Base-by-base conservation (phyloP, 2,888 invertebrate species). In the Steinernema carpocapsae region DNA sequence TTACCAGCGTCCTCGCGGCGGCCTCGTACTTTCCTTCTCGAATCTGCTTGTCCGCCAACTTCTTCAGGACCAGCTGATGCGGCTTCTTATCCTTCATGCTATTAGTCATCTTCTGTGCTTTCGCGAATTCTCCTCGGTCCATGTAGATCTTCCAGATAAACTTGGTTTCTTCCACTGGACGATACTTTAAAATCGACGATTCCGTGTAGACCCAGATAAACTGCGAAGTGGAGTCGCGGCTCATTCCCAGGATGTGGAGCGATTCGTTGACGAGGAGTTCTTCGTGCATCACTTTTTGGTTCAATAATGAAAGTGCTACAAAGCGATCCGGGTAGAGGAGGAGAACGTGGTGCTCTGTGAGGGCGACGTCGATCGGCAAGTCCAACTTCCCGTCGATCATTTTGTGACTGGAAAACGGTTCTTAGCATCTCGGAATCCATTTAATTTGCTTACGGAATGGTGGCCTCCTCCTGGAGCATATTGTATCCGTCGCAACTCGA, bases 1-100 rank as follows among this genome's bases (percentile, higher is more conserved):
- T 92, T 0, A 97, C 94, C 88, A 93, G 97, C 80, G 93, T 91
- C 82, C 92, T 91, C 0, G 97, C 97, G 0, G 90, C 89, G 0
- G 85, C 86, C 0, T 12, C 78, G 71, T 22, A 87, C 84, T 87
- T 84, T 70, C 83, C 83, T 70, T 86, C 83, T 2, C 72, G 74
- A 37, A 87, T 80, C 72, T 84, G 83, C 59, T 82, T 82, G 64
- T 85, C 86, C 10, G 85, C 86, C 74, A 87, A 84, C 72, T 80
- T 79, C 56, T 80, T 79, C 32, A 87, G 74, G 3, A 87, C 87
- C 73, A 83, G 71, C 71, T 85, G 83, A 72, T 80, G 77, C 3
- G 86, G 84, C 45, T 77, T 79, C 10, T 79, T 78, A 70, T 86
- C 86, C 10, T 80, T 75, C 19, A 77, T 75, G 51, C 45, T 72